A percentile compares a stretch with the other conserved stretches of the same genome.
Conservation (phyloP, 2,797 vertebrate genomes). For the Acanthurus leucopareius region DNA sequence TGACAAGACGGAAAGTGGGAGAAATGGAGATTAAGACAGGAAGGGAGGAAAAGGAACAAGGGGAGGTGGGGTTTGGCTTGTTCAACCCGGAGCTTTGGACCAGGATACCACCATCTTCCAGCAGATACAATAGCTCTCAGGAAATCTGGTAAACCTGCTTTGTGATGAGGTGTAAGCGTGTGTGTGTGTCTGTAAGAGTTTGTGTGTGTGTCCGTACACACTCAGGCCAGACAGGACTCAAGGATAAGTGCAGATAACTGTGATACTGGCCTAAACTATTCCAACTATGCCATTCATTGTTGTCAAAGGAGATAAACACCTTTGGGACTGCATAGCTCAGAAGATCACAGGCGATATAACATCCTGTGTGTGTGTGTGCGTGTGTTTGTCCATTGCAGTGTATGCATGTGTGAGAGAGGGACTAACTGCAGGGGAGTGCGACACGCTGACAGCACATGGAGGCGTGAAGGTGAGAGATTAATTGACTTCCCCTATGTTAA, state of each 20-base stretch:
- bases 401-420: neutral
- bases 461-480: slow-evolving; percentile 11
- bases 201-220: slow-evolving; percentile 9
- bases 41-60: slow-evolving; percentile 36
- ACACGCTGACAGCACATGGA: slow-evolving; percentile 22
- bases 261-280: slow-evolving; percentile 81
- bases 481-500: slow-evolving; percentile 49
- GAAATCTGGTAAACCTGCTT: slow-evolving; percentile 83
- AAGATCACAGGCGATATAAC: slow-evolving; percentile 71
- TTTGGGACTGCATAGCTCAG: slow-evolving; percentile 65
- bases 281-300: slow-evolving; percentile 85
- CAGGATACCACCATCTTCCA: slow-evolving; percentile 79
- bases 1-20: slow-evolving; percentile 8
- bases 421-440: neutral
- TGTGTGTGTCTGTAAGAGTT: slow-evolving; percentile 10
- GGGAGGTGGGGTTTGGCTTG: slow-evolving; percentile 42
- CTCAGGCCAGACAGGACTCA: slow-evolving; percentile 70
- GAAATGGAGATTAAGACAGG: slow-evolving; percentile 38
- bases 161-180: slow-evolving; percentile 48
- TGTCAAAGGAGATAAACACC: slow-evolving; percentile 79
- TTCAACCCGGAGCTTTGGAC: slow-evolving; percentile 58
- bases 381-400: neutral
- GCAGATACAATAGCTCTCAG: slow-evolving; percentile 84
- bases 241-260: slow-evolving; percentile 77
- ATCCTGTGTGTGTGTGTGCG: slow-evolving; percentile 60